A percentile compares a stretch with the other conserved stretches of the same genome.
Conservation (phyloP, 2,113 vertebrate genomes). For the Hemibagrus wyckioides region DNA sequence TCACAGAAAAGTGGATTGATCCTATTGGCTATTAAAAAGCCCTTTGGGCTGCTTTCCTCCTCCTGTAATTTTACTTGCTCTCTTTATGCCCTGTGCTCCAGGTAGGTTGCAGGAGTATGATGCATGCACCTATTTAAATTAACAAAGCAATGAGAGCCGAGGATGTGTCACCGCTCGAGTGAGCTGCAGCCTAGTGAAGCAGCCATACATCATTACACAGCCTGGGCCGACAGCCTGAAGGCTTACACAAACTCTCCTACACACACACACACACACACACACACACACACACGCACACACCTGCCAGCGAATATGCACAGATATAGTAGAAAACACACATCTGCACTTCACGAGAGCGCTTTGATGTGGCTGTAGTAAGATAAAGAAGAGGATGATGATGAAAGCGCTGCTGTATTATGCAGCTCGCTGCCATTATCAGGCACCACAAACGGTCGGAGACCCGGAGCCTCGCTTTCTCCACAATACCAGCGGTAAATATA, state of each 20-base stretch:
- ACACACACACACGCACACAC: conserved; percentile 62
- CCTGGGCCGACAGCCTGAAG: conserved; percentile 84
- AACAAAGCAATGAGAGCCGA: conserved; percentile 97
- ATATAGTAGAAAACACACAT: conserved; percentile 47
- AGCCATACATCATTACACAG: conserved; percentile 94
- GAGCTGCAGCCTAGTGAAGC: conserved; percentile 86
- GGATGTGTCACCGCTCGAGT: conserved; percentile 92
- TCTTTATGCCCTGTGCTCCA: conserved; percentile 30
- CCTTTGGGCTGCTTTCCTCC: conserved; percentile 87
- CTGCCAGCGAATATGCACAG: conserved; percentile 55
- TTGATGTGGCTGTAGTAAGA: conserved; percentile 88
- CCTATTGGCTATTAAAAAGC: conserved; percentile 92
- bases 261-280: conserved; percentile 54
- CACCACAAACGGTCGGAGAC: conserved; percentile 77
- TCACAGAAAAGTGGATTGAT: conserved; percentile 68
- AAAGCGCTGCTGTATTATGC: conserved; percentile 86
- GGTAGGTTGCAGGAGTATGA: conserved; percentile 89
- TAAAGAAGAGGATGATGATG: conserved; percentile 76
- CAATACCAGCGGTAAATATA: conserved; percentile 96
- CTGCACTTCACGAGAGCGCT: conserved; percentile 67
- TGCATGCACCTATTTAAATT: conserved; percentile 99
- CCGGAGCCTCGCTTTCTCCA: conserved; percentile 57
- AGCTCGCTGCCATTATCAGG: conserved; percentile 78
- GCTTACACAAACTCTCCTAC: conserved; percentile 68
- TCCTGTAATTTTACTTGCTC: conserved; percentile 77